phyloP scores from a whole-genome alignment of 2,113 vertebrate genomes.

The Pagrus major region DNA sequence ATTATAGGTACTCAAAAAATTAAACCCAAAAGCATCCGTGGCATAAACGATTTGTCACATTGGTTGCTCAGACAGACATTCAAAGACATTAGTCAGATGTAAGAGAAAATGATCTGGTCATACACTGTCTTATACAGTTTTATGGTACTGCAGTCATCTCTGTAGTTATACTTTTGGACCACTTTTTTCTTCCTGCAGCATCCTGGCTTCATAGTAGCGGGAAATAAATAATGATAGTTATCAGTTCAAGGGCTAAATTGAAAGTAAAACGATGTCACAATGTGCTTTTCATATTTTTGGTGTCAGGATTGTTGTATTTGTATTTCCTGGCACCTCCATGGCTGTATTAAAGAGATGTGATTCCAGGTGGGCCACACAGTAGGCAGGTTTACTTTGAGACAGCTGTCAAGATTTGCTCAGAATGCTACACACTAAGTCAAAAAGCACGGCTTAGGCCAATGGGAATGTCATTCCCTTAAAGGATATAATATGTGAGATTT shows the following conservation, averaged over 20 bases:
- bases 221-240: not conserved
- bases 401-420: not conserved
- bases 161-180: not conserved
- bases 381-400: not conserved
- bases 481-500: no score
- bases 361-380: not conserved
- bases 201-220: not conserved
- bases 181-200: not conserved
- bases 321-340: not conserved
- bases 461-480: not conserved
- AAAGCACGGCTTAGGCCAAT: not conserved
- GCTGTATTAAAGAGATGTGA: not conserved
- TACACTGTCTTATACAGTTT: not conserved
- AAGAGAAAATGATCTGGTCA: not conserved
- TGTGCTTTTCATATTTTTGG: not conserved
- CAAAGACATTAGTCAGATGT: not conserved
- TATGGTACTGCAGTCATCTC: not conserved
- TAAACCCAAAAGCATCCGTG: not conserved
- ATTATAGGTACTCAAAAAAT: not conserved
- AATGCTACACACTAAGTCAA: not conserved
- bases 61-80: not conserved
- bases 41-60: not conserved
- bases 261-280: not conserved
- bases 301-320: not conserved
- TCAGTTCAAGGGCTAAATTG: not conserved